These are phyloP conservation scores for Tychaedon coryphoeus DNA, from an alignment of 2,113 vertebrate species.

Conservation along the genomic window DNA sequence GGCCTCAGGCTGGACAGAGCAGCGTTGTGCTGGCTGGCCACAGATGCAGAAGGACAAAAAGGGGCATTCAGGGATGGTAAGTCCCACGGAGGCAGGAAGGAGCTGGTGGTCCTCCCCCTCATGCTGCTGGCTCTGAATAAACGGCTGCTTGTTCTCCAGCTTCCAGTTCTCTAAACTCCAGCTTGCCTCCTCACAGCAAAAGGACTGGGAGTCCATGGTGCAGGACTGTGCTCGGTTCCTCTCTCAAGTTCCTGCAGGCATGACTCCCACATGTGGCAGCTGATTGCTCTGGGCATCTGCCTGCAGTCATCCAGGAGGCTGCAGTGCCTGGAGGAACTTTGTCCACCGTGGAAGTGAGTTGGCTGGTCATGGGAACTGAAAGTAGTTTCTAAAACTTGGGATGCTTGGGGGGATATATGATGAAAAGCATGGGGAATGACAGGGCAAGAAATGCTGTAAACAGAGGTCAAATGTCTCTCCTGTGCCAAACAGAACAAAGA, in stretches of 20 bases:
- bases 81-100: background rate
- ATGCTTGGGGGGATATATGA: background rate
- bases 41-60: conserved; percentile 39
- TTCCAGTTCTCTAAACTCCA: conserved; percentile 38
- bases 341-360: background rate
- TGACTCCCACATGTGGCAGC: background rate
- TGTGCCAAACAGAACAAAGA: background rate
- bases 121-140: background rate
- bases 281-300: background rate
- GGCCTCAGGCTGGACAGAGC: rapidly evolving
- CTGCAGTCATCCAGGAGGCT: background rate
- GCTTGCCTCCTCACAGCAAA: background rate
- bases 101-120: conserved; percentile 23
- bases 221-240: background rate
- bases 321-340: background rate
- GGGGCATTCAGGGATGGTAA: conserved; percentile 37
- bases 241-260: background rate
- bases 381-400: background rate
- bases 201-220: background rate
- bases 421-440: background rate
- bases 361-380: background rate
- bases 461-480: background rate
- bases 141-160: conserved; percentile 11
- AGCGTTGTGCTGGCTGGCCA: background rate
- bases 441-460: background rate